Evolutionary conservation across 92 coral and sea anemone genomes (phyloP).

Genomic region (Palythoa heliodiscus): DNA sequence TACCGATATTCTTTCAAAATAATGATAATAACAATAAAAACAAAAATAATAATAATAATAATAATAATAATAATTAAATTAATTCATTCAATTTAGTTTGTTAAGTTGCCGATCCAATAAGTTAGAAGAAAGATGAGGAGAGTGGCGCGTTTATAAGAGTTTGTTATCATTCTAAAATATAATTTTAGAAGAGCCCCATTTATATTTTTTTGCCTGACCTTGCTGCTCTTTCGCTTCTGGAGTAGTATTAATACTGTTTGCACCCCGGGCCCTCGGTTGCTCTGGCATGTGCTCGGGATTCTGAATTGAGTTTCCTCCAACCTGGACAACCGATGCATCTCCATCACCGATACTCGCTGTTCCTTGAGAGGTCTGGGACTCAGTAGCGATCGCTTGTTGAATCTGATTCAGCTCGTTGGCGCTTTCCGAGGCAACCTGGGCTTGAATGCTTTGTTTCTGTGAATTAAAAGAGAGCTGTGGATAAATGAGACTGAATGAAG

Average conservation of each 20-base stretch:
- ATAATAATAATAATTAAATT: too few species aligned
- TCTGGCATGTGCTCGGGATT: constrained; percentile 21
- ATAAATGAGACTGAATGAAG: too few species aligned
- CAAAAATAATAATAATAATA: too few species aligned
- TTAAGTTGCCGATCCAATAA: too few species aligned
- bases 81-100: too few species aligned
- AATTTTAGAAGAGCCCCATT: too few species aligned
- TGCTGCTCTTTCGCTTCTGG: constrained; percentile 1
- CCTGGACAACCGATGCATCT: constrained; percentile 87
- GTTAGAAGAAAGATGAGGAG: too few species aligned
- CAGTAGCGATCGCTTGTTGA: constrained; percentile 94
- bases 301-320: constrained; percentile 39
- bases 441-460: constrained; percentile 93
- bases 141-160: too few species aligned
- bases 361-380: constrained; percentile 97
- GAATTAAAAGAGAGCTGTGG: neutral
- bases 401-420: constrained; percentile 96
- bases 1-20: too few species aligned
- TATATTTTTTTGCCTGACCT: neutral
- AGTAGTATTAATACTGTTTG: constrained; percentile 22
- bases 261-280: constrained; percentile 53
- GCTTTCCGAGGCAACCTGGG: constrained; percentile 99
- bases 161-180: too few species aligned
- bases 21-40: too few species aligned
- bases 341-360: constrained; percentile 81